These are phyloP conservation scores for Periplaneta americana DNA, from an alignment of 1,140 invertebrate genomes.

Conservation along the genomic window DNA sequence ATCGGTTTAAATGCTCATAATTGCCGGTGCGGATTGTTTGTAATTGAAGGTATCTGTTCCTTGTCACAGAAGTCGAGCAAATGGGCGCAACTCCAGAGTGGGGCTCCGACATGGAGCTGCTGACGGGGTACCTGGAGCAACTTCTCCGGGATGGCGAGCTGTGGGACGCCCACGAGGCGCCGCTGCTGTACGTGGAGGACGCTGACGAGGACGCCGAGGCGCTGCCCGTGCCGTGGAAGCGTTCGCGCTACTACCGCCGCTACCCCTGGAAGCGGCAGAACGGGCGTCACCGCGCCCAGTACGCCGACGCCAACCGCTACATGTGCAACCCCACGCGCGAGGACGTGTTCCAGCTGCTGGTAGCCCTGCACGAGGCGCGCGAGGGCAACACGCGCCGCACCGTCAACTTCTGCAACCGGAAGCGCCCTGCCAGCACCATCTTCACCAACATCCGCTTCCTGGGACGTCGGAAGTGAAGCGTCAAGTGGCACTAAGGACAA, in stretches of 20 bases:
- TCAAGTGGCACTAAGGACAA: not conserved
- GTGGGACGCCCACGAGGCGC: conserved; percentile 17
- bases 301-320: conserved; percentile 31
- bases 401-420: conserved; percentile 55
- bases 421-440: conserved; percentile 47
- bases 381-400: conserved; percentile 44
- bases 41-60: no score
- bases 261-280: conserved; percentile 56
- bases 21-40: no score
- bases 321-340: conserved; percentile 50
- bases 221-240: conserved; percentile 32
- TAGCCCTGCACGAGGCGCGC: conserved; percentile 51
- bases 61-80: not conserved
- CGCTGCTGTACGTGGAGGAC: conserved; percentile 27
- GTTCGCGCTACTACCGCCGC: conserved; percentile 50
- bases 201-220: conserved; percentile 15
- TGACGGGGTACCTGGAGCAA: conserved; percentile 25
- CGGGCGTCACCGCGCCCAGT: conserved; percentile 38
- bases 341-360: conserved; percentile 50
- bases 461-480: conserved; percentile 29
- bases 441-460: conserved; percentile 59
- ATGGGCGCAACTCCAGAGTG: conserved; percentile 11
- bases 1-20: no score
- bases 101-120: conserved; percentile 20
- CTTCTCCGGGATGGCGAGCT: conserved; percentile 22